These are phyloP conservation scores for Parauchenoglanis punctatus DNA, from an alignment of 2,797 vertebrate species.

Conservation along the genomic window DNA sequence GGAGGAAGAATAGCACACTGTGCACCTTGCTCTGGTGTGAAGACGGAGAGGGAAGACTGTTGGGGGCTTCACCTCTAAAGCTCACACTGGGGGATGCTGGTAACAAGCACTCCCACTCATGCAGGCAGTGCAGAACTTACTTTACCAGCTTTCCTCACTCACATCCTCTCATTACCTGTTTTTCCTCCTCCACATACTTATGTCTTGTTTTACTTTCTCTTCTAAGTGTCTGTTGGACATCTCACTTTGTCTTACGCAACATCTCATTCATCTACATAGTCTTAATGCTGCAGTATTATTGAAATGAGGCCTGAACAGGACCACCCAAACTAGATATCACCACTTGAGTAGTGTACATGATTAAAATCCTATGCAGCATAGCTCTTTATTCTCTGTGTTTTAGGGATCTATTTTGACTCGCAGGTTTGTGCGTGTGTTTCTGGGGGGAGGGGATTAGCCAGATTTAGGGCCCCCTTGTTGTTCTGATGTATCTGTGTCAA, in stretches of 20 bases:
- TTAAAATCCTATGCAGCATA: background rate
- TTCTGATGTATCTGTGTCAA: background rate
- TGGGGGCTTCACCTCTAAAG: background rate
- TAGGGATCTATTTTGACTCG: background rate
- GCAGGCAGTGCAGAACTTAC: background rate
- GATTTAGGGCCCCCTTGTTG: background rate
- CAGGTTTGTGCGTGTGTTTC: background rate
- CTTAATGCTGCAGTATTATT: background rate
- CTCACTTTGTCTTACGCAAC: background rate
- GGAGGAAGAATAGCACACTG: conserved; percentile 37
- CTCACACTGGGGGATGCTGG: background rate
- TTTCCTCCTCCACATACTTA: background rate
- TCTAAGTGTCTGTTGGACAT: background rate
- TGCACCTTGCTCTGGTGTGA: conserved; percentile 49
- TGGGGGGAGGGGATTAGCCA: conserved; percentile 31
- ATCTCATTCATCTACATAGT: background rate
- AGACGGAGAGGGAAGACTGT: conserved; percentile 23
- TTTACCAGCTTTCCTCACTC: background rate
- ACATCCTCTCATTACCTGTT: background rate
- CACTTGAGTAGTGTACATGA: background rate
- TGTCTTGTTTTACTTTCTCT: background rate
- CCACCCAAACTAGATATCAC: background rate
- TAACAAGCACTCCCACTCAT: background rate
- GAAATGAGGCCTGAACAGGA: background rate
- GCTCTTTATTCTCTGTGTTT: conserved; percentile 8